Evolutionary conservation across 2,888 invertebrate species (phyloP), one percentile per base, ranked within the genome.

Genomic region (Acronicta psi): DNA sequence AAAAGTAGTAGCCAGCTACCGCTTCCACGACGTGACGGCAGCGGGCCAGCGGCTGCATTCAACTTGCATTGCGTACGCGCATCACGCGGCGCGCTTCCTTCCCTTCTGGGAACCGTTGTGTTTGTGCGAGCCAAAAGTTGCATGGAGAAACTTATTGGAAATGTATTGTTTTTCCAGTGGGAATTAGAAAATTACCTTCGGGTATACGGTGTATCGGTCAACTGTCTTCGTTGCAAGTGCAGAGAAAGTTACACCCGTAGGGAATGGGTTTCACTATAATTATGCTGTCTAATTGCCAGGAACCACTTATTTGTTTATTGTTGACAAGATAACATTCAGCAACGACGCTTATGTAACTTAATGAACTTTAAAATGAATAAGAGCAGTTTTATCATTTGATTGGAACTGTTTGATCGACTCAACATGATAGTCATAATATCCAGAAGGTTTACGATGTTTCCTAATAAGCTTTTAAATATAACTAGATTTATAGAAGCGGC

Each of bases 71-170:
- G 73, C 68, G 80, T 77, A 91, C 77, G 82, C 91, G 66, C 72
- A 64, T 77, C 91, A 90, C 90, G 91, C 55, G 69, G 59, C 62
- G 56, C 79, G 73, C 84, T 92, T 92, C 92, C 92, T 91, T 91
- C 89, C 91, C 86, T 84, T 83, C 86, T 74, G 88, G 89, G 91
- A 90, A 87, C 84, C 75, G 54, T 71, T 56, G 69, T 60, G 74
- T 61, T 59, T 56, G 37, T 53, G 45, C 57, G 52, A 59, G 56
- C 61, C 59, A 46, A 56, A 52, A 60, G 49, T 69, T 65, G 45
- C 46, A 43, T 54, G 45, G 65, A 75, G 66, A 78, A 83, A 80
- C 75, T 69, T 73, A 69, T 75, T 80, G 58, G 75, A 77, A 77
- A 83, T 55, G 65, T 53, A 38, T 51, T 36, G 8, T 37, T 53